A percentile compares a stretch with the other conserved stretches of the same genome.
These are phyloP conservation scores for Vanacampus margaritifer DNA, from an alignment of 2,113 vertebrate species.

Conservation along the genomic window DNA sequence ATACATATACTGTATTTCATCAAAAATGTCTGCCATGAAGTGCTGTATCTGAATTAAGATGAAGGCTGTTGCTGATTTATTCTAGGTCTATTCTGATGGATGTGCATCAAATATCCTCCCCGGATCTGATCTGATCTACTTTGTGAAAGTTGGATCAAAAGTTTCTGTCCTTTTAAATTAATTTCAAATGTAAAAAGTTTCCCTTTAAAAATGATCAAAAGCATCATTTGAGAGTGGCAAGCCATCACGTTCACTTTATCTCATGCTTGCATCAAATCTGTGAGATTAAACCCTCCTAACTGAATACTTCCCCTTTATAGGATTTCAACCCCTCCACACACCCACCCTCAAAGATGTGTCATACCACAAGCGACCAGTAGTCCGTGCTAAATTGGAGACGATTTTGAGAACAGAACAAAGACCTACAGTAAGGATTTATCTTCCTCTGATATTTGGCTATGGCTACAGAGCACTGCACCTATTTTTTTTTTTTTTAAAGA, in stretches of 20 bases:
- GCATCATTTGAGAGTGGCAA: slow-evolving; percentile 43
- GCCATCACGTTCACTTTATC: slow-evolving; percentile 49
- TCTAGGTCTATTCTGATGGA: slow-evolving; percentile 35
- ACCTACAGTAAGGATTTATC: slow-evolving; percentile 43
- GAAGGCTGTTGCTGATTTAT: slow-evolving; percentile 49
- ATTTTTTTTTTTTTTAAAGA: slow-evolving; percentile 5
- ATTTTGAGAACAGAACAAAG: slow-evolving; percentile 46
- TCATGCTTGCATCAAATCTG: slow-evolving; percentile 43
- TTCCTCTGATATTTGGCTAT: slow-evolving; percentile 45
- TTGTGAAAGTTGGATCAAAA: slow-evolving; percentile 42
- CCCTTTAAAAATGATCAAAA: slow-evolving; percentile 39
- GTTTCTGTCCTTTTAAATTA: slow-evolving; percentile 40
- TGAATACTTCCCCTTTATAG: not conserved
- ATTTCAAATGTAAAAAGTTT: slow-evolving; percentile 43
- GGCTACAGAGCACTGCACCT: slow-evolving; percentile 2
- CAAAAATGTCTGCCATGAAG: slow-evolving; percentile 46
- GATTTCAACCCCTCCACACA: not conserved
- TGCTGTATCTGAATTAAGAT: slow-evolving; percentile 37
- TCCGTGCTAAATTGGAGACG: slow-evolving; percentile 27
- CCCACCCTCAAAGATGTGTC: slow-evolving; percentile 2
- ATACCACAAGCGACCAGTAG: slow-evolving; percentile 36
- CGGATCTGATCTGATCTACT: slow-evolving; percentile 25
- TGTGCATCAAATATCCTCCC: slow-evolving; percentile 53
- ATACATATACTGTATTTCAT: slow-evolving; percentile 37
- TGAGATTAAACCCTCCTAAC: slow-evolving; percentile 17